phyloP scores from a whole-genome alignment of 1,140 invertebrate species.

The Solenopsis fugax region DNA sequence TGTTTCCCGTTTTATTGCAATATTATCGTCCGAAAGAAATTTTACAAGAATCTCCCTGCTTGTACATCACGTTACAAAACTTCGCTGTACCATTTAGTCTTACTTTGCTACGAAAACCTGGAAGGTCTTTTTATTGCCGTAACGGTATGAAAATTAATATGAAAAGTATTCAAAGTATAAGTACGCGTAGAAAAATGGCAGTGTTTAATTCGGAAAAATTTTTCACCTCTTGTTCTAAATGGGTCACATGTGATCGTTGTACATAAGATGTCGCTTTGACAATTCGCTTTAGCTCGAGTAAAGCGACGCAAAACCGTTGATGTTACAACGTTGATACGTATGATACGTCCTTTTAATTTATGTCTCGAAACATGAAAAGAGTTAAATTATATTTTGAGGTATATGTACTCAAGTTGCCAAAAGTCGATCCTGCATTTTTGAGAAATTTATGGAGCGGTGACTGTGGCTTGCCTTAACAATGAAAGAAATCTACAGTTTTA shows the following conservation, averaged over 20 bases:
- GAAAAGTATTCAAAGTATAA: not conserved
- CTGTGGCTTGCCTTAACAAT: not conserved
- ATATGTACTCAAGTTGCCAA: not conserved
- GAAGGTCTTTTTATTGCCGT: not conserved
- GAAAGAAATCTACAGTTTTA: not conserved
- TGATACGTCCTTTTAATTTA: not conserved
- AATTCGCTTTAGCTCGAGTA: constrained; percentile 83
- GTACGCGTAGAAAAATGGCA: constrained; percentile 52
- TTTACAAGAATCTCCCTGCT: not conserved
- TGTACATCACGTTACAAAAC: constrained; percentile 25
- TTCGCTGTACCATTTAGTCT: constrained; percentile 34
- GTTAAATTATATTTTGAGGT: not conserved
- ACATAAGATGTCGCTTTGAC: constrained; percentile 79
- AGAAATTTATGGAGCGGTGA: not conserved
- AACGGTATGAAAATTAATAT: not conserved
- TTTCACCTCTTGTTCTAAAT: not conserved
- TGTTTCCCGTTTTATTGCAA: not conserved
- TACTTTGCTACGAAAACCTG: not conserved
- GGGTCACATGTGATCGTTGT: constrained; percentile 58
- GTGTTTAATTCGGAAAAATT: constrained; percentile 64
- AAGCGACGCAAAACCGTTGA: constrained; percentile 84
- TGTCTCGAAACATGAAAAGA: not conserved
- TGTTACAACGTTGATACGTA: constrained; percentile 66
- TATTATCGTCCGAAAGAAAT: constrained; percentile 16
- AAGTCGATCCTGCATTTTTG: not conserved